A percentile compares a stretch with the other conserved stretches of the same genome.
Conservation (phyloP, 37 sponge, comb jelly and placozoan genomes). For the Diacarnus erythraeanus region DNA sequence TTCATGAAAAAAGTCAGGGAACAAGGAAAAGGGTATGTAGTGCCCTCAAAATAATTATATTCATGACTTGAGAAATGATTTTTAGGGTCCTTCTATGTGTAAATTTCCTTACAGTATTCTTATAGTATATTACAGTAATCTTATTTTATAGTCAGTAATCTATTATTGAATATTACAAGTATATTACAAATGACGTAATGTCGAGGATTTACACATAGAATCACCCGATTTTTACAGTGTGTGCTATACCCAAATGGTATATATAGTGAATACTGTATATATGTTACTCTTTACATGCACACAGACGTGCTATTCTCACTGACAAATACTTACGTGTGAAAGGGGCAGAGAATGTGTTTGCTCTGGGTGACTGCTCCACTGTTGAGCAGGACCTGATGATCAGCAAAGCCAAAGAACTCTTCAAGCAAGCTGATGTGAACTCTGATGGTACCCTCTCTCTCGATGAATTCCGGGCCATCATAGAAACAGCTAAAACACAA, state of each 20-base stretch:
- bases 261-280: too few relatives aligned
- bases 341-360: slow-evolving; percentile 75
- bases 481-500: slow-evolving; percentile 36
- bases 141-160: too few relatives aligned
- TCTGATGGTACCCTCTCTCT: slow-evolving; percentile 48
- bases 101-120: too few relatives aligned
- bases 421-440: slow-evolving; percentile 67
- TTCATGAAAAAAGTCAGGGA: slow-evolving; percentile 26
- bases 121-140: too few relatives aligned
- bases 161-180: too few relatives aligned
- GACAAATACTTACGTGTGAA: slow-evolving; percentile 57
- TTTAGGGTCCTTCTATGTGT: too few relatives aligned
- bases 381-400: slow-evolving; percentile 56
- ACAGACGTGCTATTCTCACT: slow-evolving; percentile 52
- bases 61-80: too few relatives aligned
- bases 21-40: slow-evolving; percentile 56
- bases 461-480: slow-evolving; percentile 43
- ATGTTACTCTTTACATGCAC: neutral
- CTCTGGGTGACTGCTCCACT: slow-evolving; percentile 76
- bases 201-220: too few relatives aligned
- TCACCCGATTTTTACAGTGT: too few relatives aligned
- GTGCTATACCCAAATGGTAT: too few relatives aligned
- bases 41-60: too few relatives aligned
- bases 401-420: slow-evolving; percentile 49
- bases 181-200: too few relatives aligned